These are phyloP conservation scores for Actinostola sp. DNA, from an alignment of 92 coral and sea anemone species.

Conservation along the genomic window DNA sequence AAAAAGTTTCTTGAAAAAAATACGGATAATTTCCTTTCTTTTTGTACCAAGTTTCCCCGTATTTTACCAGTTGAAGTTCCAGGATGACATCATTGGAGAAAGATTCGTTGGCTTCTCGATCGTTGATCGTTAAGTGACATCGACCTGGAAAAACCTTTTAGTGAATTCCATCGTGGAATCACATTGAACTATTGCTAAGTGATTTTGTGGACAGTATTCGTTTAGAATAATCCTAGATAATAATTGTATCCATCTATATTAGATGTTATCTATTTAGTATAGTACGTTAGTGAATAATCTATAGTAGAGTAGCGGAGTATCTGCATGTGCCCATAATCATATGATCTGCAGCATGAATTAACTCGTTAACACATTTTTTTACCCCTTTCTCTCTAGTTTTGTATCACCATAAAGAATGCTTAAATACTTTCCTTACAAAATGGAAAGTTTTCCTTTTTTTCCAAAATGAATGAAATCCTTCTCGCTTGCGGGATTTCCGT, in stretches of 20 bases:
- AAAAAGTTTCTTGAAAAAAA: neutral
- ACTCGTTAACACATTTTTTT: neutral
- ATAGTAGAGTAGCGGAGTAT: conserved; percentile 2
- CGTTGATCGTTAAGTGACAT: no score
- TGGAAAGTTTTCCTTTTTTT: no score
- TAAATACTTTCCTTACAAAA: no score
- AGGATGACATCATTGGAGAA: conserved; percentile 21
- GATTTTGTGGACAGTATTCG: neutral
- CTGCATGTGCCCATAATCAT: neutral
- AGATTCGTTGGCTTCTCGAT: conserved; percentile 17
- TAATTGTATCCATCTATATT: conserved; percentile 31
- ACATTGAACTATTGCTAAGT: neutral
- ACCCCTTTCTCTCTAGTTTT: neutral
- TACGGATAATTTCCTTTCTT: neutral
- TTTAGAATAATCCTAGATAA: conserved; percentile 4
- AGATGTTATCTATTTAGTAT: conserved; percentile 20
- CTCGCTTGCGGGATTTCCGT: no score
- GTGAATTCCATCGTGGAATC: neutral
- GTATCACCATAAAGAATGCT: neutral
- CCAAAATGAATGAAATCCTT: no score
- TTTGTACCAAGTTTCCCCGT: conserved; percentile 16
- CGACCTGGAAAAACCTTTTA: neutral
- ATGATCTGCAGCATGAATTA: neutral
- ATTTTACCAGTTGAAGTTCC: conserved; percentile 2
- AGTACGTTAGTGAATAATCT: neutral